phyloP scores from a whole-genome alignment of 2,888 invertebrate species.

The Trachelus iudaicus region DNA sequence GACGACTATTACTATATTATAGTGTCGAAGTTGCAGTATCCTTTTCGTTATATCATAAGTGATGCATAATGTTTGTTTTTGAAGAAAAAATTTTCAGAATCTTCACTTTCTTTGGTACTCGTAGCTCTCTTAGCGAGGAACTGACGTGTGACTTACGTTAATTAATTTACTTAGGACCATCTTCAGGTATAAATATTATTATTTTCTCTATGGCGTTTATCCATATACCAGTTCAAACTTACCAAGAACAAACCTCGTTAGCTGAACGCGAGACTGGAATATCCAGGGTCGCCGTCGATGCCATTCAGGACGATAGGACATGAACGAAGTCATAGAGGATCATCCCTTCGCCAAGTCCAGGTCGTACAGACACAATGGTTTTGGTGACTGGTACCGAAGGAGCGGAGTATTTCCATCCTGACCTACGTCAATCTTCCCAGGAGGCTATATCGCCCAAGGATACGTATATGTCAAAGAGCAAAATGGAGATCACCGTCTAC shows the following conservation, averaged over 20 bases:
- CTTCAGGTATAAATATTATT: neutral
- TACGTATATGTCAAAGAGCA: neutral
- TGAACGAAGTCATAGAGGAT: neutral
- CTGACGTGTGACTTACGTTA: neutral
- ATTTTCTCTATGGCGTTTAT: neutral
- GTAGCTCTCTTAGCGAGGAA: neutral
- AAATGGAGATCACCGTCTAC: conserved; percentile 2
- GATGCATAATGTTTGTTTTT: neutral
- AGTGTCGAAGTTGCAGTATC: neutral
- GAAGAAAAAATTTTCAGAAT: neutral
- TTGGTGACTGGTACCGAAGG: neutral
- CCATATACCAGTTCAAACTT: neutral
- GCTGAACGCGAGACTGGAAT: neutral
- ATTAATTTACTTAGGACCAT: neutral
- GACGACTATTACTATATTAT: neutral
- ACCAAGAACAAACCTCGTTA: neutral
- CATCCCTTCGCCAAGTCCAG: neutral
- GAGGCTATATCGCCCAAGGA: neutral
- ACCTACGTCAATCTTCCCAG: neutral
- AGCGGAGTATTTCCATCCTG: neutral
- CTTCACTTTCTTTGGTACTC: neutral
- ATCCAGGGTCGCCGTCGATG: neutral
- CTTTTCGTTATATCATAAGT: neutral
- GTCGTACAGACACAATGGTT: neutral
- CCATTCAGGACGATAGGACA: neutral